Evolutionary conservation across 2,888 invertebrate genomes (phyloP).

Genomic region (Lomographa bimaculata): DNA sequence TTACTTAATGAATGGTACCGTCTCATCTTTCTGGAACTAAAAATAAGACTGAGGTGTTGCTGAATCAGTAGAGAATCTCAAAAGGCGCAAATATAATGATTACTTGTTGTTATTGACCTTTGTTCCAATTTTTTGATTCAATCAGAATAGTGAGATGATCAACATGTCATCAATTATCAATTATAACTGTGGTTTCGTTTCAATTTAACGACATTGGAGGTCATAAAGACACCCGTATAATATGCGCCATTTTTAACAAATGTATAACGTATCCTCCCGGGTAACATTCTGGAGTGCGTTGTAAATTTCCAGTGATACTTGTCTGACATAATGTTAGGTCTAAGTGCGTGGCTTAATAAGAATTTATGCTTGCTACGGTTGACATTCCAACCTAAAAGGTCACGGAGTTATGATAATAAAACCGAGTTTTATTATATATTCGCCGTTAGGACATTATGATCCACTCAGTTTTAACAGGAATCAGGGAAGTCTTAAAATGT

Average conservation of each 20-base stretch:
- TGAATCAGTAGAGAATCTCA: too few species aligned
- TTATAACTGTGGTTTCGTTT: too few species aligned
- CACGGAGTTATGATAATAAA: conserved; percentile 30
- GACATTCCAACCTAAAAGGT: conserved; percentile 26
- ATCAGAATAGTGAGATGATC: too few species aligned
- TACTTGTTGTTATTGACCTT: too few species aligned
- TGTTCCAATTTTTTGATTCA: too few species aligned
- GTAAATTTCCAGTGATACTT: conserved; percentile 28
- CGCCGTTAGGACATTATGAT: conserved; percentile 29
- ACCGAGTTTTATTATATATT: conserved; percentile 28
- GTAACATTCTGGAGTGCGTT: conserved; percentile 22
- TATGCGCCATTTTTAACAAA: conserved; percentile 19
- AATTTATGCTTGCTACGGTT: conserved; percentile 27
- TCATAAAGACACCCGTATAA: too few species aligned
- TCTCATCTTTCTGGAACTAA: too few species aligned
- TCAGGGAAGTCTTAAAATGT: conserved; percentile 21
- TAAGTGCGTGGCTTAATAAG: conserved; percentile 29
- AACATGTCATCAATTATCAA: too few species aligned
- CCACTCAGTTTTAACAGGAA: conserved; percentile 25
- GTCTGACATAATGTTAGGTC: conserved; percentile 26
- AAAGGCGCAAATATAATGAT: too few species aligned
- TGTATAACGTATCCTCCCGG: conserved; percentile 13
- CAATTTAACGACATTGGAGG: too few species aligned
- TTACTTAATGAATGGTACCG: too few species aligned
- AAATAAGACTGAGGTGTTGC: too few species aligned